phyloP scores from a whole-genome alignment of 2,888 invertebrate genomes.

The Amphipyra berbera region DNA sequence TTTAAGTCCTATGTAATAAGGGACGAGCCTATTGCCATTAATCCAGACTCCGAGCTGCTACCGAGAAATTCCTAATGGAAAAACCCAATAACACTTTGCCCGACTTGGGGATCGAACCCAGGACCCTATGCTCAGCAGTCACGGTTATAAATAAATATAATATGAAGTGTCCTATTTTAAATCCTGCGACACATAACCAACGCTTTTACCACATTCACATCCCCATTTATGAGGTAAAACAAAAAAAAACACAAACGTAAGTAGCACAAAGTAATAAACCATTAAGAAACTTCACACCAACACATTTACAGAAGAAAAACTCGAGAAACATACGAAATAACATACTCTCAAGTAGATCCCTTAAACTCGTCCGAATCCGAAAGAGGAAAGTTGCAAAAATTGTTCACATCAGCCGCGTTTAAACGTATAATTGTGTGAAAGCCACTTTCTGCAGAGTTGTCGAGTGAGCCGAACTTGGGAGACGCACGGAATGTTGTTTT shows the following conservation, averaged over 20 bases:
- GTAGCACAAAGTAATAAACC: constrained; percentile 49
- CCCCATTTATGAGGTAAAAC: constrained; percentile 17
- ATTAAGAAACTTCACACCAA: constrained; percentile 44
- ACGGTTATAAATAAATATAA: no score
- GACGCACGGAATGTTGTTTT: constrained; percentile 72
- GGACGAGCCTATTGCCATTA: no score
- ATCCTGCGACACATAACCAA: neutral
- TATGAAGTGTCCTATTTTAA: neutral
- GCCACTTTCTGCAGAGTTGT: constrained; percentile 56
- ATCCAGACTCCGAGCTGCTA: no score
- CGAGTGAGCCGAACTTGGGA: constrained; percentile 56
- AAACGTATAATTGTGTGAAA: constrained; percentile 69
- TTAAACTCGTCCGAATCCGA: constrained; percentile 47
- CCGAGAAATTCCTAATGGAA: no score
- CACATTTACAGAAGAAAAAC: constrained; percentile 47
- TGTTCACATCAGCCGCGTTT: constrained; percentile 61
- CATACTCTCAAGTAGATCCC: constrained; percentile 45
- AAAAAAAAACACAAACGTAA: constrained; percentile 31
- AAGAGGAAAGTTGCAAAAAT: constrained; percentile 61
- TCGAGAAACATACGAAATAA: constrained; percentile 44
- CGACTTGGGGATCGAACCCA: no score
- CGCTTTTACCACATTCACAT: neutral
- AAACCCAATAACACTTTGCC: no score
- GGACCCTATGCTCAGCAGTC: no score
- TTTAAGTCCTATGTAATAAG: no score